Evolutionary conservation across 2,797 vertebrate genomes (phyloP).

Genomic region (Sebastes matsubarae): DNA sequence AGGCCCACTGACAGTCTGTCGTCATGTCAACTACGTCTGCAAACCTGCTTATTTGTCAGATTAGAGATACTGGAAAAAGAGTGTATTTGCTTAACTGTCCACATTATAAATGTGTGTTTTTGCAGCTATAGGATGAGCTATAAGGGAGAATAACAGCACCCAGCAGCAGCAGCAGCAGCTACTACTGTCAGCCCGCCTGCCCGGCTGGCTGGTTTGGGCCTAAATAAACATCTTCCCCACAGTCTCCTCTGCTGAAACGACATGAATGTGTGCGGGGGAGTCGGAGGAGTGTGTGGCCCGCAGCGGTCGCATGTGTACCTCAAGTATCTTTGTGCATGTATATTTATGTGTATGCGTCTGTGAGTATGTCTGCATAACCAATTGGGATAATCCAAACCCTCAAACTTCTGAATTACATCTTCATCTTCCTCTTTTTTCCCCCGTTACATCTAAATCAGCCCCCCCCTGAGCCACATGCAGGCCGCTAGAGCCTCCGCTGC

Average conservation of each 20-base stretch:
- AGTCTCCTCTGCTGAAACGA: constrained; percentile 66
- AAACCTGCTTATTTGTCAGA: background rate
- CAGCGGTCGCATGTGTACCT: constrained; percentile 35
- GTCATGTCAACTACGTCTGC: background rate
- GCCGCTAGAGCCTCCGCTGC: constrained; percentile 32
- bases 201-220: constrained; percentile 45
- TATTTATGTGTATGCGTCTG: constrained; percentile 2
- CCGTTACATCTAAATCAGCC: constrained; percentile 52
- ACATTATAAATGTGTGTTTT: background rate
- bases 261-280: constrained; percentile 47
- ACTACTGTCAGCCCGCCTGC: constrained; percentile 10
- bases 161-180: constrained; percentile 40
- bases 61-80: background rate
- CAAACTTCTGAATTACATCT: constrained; percentile 63
- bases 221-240: constrained; percentile 70
- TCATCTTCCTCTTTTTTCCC: constrained; percentile 54
- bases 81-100: background rate
- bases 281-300: constrained; percentile 17
- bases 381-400: constrained; percentile 38
- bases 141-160: constrained; percentile 17
- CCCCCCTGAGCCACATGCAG: constrained; percentile 9
- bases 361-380: constrained; percentile 37
- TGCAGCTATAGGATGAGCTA: constrained; percentile 28
- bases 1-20: background rate
- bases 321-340: constrained; percentile 23